Evolutionary conservation across 2,888 invertebrate genomes (phyloP), one percentile per base, ranked within the genome.

Genomic region (Morpho achilles): DNA sequence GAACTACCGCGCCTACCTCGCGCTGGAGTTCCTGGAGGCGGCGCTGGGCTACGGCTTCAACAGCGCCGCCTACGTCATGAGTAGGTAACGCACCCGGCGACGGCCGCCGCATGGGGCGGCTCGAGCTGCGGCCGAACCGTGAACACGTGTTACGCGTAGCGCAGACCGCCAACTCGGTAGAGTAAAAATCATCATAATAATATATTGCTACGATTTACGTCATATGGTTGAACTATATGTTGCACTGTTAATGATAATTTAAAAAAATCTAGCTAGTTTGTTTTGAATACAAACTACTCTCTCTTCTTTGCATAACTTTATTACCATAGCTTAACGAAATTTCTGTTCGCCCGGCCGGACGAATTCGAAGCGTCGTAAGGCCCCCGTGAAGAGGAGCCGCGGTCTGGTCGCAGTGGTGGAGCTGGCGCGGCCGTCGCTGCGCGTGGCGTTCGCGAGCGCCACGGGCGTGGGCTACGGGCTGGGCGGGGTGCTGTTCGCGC

Each of bases 11-110:
- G 87, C 91, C 87, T 93, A 92, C 75, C 67, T 92, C 58, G 67
- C 75, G n/a, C 76, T 92, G 67, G 93, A 93, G 79, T 91, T 93
- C 77, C 73, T 93, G 51, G 92, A 92, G 72, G 91, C 92, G 2
- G 82, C 88, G 22, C 84, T 91, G 53, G 91, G 92, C 7, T 91
- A 92, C 68, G 93, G 92, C 1, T 90, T 93, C 69, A 92, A 87
- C 72, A 90, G 91, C 69, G 90, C 92, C 8, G 91, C 84, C 45
- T 93, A 87, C 52, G 84, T 89, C 48, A 79, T 89, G 79, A 78
- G 88, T 88, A 66, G 63, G 77, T 22, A 2, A 8, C 40, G 41
- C 40, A 7, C 40, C 40, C 6, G 40, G 10, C 32, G 9, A 16
- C 32, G 7, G 10, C 3, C 45, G 9, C 43, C 16, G 7, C 5